Percentiles rank a stretch among this genome's conserved stretches.
Evolutionary conservation across 2,888 invertebrate species (phyloP).

Genomic region (Lasioglossum villosulum): DNA sequence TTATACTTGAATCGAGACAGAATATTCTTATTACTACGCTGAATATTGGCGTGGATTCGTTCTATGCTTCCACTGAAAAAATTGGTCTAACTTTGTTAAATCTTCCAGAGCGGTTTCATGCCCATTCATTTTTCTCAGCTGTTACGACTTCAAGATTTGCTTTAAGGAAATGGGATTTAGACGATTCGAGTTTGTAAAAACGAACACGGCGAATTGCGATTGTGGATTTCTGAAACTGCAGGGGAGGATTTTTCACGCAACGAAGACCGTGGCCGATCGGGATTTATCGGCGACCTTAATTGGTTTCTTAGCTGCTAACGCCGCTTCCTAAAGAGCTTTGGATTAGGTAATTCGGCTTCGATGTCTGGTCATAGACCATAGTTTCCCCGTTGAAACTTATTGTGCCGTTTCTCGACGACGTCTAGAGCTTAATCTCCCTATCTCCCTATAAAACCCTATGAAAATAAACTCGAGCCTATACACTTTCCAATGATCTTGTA

Average conservation of each 20-base stretch:
- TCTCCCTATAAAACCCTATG: too few species aligned
- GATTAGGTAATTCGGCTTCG: constrained; percentile 24
- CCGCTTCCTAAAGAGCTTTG: constrained; percentile 24
- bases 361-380: not conserved
- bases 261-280: not conserved
- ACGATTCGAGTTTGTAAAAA: not conserved
- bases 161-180: not conserved
- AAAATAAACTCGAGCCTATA: too few species aligned
- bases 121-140: not conserved
- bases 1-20: not conserved
- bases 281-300: constrained; percentile 42
- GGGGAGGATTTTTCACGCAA: constrained; percentile 6
- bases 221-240: not conserved
- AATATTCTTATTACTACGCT: not conserved
- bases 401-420: too few species aligned
- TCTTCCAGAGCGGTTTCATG: too few species aligned
- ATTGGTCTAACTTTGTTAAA: not conserved
- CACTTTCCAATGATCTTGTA: too few species aligned
- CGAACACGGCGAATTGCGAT: not conserved
- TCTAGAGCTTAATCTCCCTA: too few species aligned
- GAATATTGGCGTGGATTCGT: not conserved
- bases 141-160: not conserved
- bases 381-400: not conserved
- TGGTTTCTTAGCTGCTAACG: constrained; percentile 15
- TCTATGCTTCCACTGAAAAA: not conserved